Evolutionary conservation across 1,140 invertebrate genomes (phyloP), one percentile per base, ranked within the genome.

Genomic region (Drosophila tristis): DNA sequence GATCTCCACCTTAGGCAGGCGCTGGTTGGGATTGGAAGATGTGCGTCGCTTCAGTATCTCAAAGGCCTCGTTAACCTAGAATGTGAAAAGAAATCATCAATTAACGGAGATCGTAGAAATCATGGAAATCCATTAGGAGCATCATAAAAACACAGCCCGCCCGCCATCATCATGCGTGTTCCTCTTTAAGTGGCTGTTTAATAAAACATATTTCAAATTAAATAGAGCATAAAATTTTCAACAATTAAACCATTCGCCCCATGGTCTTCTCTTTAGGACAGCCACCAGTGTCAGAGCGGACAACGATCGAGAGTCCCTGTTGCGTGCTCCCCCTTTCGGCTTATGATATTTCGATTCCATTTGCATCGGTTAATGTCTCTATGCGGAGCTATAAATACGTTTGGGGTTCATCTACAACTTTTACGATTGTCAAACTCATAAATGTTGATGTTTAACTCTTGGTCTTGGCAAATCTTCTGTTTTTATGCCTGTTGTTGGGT

Each of bases 1-100:
- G 75, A 99, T 99, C 93, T 99, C 98, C 54, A 99, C 97, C 93
- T 99, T 99, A 4, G 98, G 98, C 79, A 99, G 93, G 57, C 98
- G 93, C 91, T 99, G 98, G 90, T 97, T 98, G 1, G 97, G 97
- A 92, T 99, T 99, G 65, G 97, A 96, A 84, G 98, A 97, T 0
- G 98, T 98, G 71, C 98, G 93, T 82, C 96, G 93, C 91, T 99
- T 98, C 44, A 99, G 93, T 29, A 98, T 95, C 92, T 99, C 98
- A 92, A 99, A 99, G 0, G 98, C 98, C 93, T 99, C 98, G 92
- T 99, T 99, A 71, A 99, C 98, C 97, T 97, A 91, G 50, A 89
- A 84, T 67, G 50, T 43, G 4, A 0, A 44, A 67, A 35, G 72
- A 47, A 29, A 60, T 57, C 68, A 74, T 80, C 77, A 87, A 87